phyloP scores from a whole-genome alignment of 53 echinoderm and acorn worm genomes.

The Echinarachnius parma region DNA sequence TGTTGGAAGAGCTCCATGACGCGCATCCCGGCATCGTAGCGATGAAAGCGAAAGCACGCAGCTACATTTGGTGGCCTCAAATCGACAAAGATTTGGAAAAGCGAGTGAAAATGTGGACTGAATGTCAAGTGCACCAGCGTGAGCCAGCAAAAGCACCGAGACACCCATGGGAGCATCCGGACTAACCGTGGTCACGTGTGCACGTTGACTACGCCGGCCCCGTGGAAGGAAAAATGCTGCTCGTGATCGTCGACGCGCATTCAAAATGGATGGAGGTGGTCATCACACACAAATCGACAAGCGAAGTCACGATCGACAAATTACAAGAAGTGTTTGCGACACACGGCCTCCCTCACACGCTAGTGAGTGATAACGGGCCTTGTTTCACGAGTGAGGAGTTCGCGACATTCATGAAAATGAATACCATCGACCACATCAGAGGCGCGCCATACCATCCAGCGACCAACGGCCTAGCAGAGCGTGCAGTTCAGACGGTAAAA shows the following conservation, averaged over 20 bases:
- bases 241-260: slow-evolving; percentile 25
- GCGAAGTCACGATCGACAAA: slow-evolving; percentile 29
- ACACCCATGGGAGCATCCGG: slow-evolving; percentile 31
- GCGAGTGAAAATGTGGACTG: background rate
- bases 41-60: background rate
- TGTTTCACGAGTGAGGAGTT: slow-evolving; percentile 41
- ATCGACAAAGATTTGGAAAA: background rate
- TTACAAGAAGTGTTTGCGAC: slow-evolving; percentile 26
- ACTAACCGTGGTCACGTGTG: slow-evolving; percentile 35
- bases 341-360: slow-evolving; percentile 32
- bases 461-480: slow-evolving; percentile 39
- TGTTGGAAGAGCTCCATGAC: slow-evolving; percentile 1
- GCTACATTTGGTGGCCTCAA: background rate
- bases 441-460: slow-evolving; percentile 47
- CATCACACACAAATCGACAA: slow-evolving; percentile 27
- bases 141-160: slow-evolving; percentile 29
- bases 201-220: slow-evolving; percentile 49
- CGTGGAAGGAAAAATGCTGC: slow-evolving; percentile 38
- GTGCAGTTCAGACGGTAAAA: slow-evolving; percentile 41
- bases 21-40: background rate
- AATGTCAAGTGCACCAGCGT: slow-evolving; percentile 12
- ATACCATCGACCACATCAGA: slow-evolving; percentile 24
- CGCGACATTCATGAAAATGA: slow-evolving; percentile 24
- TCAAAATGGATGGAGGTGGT: slow-evolving; percentile 32
- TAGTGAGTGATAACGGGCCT: slow-evolving; percentile 42